Percentiles rank a stretch among this genome's conserved stretches.
Evolutionary conservation across 2,113 vertebrate genomes (phyloP).

Genomic region (Oryzias celebensis): DNA sequence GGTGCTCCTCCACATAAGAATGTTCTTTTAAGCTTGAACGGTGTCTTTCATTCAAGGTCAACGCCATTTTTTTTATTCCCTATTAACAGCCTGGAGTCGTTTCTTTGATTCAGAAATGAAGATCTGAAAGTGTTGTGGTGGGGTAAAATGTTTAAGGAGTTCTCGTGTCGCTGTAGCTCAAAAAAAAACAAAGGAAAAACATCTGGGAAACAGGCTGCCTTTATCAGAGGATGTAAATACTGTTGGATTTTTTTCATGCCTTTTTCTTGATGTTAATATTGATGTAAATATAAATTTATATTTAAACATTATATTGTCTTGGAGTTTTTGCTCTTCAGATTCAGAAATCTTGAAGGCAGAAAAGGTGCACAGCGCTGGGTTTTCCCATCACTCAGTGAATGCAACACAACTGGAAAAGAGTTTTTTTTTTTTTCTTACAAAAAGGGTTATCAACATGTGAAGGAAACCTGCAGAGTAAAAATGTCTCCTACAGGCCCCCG

Average conservation of each 20-base stretch:
- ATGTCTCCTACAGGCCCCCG: background rate
- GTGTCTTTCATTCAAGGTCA: conserved; percentile 40
- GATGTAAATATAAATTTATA: conserved; percentile 99
- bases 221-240: conserved; percentile 82
- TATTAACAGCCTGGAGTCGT: conserved; percentile 34
- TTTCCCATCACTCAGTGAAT: conserved; percentile 4
- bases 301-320: conserved; percentile 82
- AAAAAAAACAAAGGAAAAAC: conserved; percentile 52
- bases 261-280: conserved; percentile 90
- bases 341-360: background rate
- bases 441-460: conserved; percentile 3
- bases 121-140: conserved; percentile 33
- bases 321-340: background rate
- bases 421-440: background rate
- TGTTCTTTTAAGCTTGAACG: conserved; percentile 44
- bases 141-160: background rate
- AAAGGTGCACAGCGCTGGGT: conserved; percentile 1
- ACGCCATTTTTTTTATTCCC: conserved; percentile 56
- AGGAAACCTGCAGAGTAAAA: conserved; percentile 24
- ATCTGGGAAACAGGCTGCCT: conserved; percentile 61
- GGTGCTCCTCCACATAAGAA: conserved; percentile 63
- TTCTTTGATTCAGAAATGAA: conserved; percentile 42
- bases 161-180: conserved; percentile 32
- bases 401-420: background rate
- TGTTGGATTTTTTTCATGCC: conserved; percentile 77